Evolutionary conservation across 2,113 vertebrate genomes (phyloP).

Genomic region (Excalfactoria chinensis): DNA sequence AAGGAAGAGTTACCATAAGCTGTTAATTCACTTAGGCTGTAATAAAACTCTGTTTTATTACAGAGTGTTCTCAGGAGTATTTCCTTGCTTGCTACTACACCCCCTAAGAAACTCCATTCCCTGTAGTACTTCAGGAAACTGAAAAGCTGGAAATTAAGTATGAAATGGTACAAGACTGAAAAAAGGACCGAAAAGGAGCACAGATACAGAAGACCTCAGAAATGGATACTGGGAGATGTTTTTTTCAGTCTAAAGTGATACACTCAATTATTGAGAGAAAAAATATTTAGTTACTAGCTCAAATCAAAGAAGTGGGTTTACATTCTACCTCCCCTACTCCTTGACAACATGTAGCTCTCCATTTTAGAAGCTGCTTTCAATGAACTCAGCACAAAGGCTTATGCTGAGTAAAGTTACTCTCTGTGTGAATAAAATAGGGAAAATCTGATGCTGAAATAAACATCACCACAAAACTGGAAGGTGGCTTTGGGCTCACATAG

Average conservation of each 20-base stretch:
- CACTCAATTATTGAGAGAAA: background rate
- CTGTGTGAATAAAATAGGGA: background rate
- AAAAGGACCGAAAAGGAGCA: background rate
- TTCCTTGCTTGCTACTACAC: background rate
- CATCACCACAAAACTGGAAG: background rate
- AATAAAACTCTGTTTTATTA: background rate
- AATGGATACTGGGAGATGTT: background rate
- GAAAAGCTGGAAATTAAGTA: background rate
- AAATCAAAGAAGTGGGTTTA: background rate
- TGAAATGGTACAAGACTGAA: background rate
- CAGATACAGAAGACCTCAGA: background rate
- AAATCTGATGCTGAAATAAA: background rate
- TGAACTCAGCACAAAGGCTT: background rate
- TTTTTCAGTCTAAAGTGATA: background rate
- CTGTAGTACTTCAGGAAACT: background rate
- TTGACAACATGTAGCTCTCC: background rate
- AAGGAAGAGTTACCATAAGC: background rate
- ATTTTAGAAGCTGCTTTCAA: background rate
- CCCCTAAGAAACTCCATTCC: background rate
- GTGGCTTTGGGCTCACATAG: background rate
- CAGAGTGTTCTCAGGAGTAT: background rate
- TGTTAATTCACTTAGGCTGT: constrained; percentile 5
- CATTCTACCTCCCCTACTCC: background rate
- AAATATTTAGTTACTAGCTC: background rate
- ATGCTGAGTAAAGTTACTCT: background rate